Evolutionary conservation across 2,888 invertebrate species (phyloP), one percentile per base, ranked within the genome.

Genomic region (Muschampia staudingeri): DNA sequence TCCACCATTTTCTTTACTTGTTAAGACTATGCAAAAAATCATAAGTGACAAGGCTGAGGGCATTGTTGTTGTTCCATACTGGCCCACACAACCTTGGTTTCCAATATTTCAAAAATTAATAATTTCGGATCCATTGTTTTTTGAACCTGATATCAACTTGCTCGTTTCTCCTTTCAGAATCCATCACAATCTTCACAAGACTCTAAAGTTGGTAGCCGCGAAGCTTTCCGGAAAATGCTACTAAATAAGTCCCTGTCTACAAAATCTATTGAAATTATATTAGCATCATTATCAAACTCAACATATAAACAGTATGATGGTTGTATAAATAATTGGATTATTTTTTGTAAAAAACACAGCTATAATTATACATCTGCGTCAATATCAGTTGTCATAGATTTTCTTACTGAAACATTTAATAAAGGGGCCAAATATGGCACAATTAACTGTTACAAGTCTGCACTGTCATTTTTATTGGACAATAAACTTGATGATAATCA

Each of bases 1-100:
- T n/a, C 82, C 85, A 0, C 85, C 85, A 6, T 83, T 85, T 56
- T 37, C 78, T 73, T 12, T 78, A 1, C 12, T 78, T 42, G 3
- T 25, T 25, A 86, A 83, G 78, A n/a, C 67, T 1, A 14, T 87
- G 0, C 19, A 72, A 79, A 85, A 85, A 69, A 82, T 86, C 2
- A 80, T 82, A 9, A 25, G 71, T 1, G 85, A 85, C 2, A 80
- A 81, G 61, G 81, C 82, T 4, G 48, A n/a, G 9, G 83, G 85
- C 3, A 88, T 89, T 34, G 6, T 89, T n/a, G 72, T 85, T 3
- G 80, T 84, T 14, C 84, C 84, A 14, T 77, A 73, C n/a, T 84
- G 84, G 84, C 83, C 81, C 1, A 72, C 83, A 0, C 83, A 85
- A 25, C 79, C 73, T 0, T 79, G 73, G 79, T 79, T 72, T 19